Evolutionary conservation across 2,113 vertebrate genomes (phyloP).

Genomic region (Clarias batrachus): DNA sequence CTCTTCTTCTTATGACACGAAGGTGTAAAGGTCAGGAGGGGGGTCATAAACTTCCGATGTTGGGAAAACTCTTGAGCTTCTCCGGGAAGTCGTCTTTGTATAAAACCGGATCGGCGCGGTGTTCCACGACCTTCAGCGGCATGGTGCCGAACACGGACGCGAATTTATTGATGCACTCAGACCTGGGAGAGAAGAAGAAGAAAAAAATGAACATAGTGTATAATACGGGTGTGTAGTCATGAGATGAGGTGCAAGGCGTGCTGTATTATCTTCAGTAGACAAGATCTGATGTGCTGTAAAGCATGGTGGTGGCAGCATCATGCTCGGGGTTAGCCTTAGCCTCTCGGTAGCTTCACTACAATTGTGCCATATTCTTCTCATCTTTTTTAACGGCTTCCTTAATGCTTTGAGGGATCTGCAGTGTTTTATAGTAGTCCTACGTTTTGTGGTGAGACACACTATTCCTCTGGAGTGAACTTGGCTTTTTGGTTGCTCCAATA

Average conservation of each 20-base stretch:
- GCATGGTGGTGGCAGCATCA: not conserved
- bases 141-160: slow-evolving; percentile 95
- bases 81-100: slow-evolving; percentile 99
- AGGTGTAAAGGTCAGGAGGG: slow-evolving; percentile 29
- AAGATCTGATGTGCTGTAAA: not conserved
- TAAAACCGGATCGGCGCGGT: slow-evolving; percentile 92
- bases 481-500: not conserved
- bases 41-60: slow-evolving; percentile 91
- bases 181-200: slow-evolving; percentile 72
- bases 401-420: not conserved
- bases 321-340: not conserved
- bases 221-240: not conserved
- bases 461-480: not conserved
- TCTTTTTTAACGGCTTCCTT: not conserved
- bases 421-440: not conserved
- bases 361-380: not conserved
- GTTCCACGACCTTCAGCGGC: slow-evolving; percentile 97
- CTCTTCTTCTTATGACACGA: not conserved
- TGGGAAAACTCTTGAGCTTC: slow-evolving; percentile 98
- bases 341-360: not conserved
- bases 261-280: not conserved
- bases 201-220: not conserved
- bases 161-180: slow-evolving; percentile 99
- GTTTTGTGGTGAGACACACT: not conserved
- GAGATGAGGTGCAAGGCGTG: not conserved